Evolutionary conservation across 2,113 vertebrate species (phyloP).

Genomic region (Sminthopsis crassicaudata): DNA sequence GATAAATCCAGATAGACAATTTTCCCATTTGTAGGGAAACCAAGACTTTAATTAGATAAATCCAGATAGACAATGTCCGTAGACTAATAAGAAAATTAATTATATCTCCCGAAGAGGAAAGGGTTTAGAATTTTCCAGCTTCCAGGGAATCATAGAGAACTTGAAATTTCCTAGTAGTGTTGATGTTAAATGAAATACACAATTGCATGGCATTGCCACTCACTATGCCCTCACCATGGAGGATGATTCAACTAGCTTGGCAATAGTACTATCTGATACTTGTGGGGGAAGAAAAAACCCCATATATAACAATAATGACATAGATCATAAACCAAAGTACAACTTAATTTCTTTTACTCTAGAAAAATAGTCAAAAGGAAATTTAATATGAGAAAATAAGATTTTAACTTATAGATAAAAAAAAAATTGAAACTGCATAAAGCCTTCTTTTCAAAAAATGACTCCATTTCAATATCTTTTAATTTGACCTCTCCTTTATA

Average conservation of each 20-base stretch:
- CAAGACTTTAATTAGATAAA: background rate
- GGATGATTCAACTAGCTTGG: background rate
- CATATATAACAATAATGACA: background rate
- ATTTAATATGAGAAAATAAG: background rate
- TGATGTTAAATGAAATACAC: background rate
- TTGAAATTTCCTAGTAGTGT: background rate
- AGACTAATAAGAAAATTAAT: background rate
- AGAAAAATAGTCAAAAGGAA: background rate
- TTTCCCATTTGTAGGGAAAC: background rate
- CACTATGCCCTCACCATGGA: background rate
- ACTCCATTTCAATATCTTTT: background rate
- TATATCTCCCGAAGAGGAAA: background rate
- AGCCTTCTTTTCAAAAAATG: constrained; percentile 3
- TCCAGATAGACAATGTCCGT: background rate
- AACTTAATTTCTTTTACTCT: constrained; percentile 35
- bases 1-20: background rate
- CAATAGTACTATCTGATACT: background rate
- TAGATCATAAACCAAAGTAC: background rate
- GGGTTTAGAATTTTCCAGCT: background rate
- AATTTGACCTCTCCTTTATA: background rate
- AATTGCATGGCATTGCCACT: background rate
- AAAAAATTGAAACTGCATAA: background rate
- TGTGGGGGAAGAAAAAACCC: background rate
- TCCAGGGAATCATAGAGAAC: background rate
- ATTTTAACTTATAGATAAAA: constrained; percentile 21